These are phyloP conservation scores for human (Homo sapiens) DNA, from an alignment of 2,113 vertebrate genomes.

Conservation along the genomic window GRCh38 chr2:38963501-38964000, in stretches of 20 bases:
- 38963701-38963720: neutral
- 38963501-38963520: slow-evolving; percentile 42
- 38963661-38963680: neutral
- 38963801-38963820: neutral
- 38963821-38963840: neutral
- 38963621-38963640: slow-evolving; percentile 7
- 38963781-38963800: neutral
- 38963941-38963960: no score
- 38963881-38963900: no score
- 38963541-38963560: slow-evolving; percentile 22
- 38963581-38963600: neutral
- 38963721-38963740: slow-evolving; percentile 15
- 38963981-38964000: no score
- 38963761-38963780: slow-evolving; percentile 34
- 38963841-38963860: no score
- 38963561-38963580: slow-evolving; percentile 6
- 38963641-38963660: neutral
- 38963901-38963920: no score
- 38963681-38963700: neutral
- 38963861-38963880: no score
- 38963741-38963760: neutral
- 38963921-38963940: no score
- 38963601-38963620: slow-evolving; percentile 9
- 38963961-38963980: no score
- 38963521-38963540: neutral